Percentiles rank a stretch among this genome's conserved stretches.
Evolutionary conservation across 2,888 invertebrate genomes (phyloP).

Genomic region (Melipona bicolor): DNA sequence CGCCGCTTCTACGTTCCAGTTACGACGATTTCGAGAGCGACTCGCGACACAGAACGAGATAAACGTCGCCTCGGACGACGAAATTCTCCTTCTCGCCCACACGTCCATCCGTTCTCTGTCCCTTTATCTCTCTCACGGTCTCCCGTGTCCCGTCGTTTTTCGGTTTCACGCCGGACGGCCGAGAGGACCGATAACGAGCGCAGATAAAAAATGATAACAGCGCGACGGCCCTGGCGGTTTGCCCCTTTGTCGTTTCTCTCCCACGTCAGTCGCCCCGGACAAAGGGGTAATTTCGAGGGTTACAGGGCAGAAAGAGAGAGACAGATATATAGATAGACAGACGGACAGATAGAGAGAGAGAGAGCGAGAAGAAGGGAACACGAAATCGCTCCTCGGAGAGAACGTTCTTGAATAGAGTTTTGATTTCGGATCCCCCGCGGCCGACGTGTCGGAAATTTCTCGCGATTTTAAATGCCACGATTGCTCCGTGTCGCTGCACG

Average conservation of each 20-base stretch:
- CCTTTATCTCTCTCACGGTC: background rate
- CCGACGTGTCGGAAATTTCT: background rate
- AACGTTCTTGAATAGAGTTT: slow-evolving; percentile 59
- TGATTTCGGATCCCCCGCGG: slow-evolving; percentile 54
- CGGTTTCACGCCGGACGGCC: slow-evolving; percentile 10
- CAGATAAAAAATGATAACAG: slow-evolving; percentile 55
- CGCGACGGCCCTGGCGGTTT: slow-evolving; percentile 16
- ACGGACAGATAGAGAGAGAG: too few species aligned
- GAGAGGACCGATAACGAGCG: slow-evolving; percentile 47
- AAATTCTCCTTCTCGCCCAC: background rate
- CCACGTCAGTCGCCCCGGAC: slow-evolving; percentile 37
- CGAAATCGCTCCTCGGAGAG: slow-evolving; percentile 36
- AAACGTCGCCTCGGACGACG: background rate
- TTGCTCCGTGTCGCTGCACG: background rate
- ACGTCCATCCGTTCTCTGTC: background rate
- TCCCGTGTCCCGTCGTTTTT: background rate
- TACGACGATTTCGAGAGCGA: too few species aligned
- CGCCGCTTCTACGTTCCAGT: too few species aligned
- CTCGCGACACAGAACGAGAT: too few species aligned
- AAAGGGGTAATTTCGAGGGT: slow-evolving; percentile 44
- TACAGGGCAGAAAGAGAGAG: slow-evolving; percentile 4
- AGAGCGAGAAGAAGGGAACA: slow-evolving; percentile 19
- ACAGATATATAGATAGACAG: too few species aligned
- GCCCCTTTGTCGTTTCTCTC: slow-evolving; percentile 53
- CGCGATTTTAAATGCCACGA: slow-evolving; percentile 30